Evolutionary conservation across 1,140 invertebrate species (phyloP), one percentile per base, ranked within the genome.

Genomic region (Battus philenor): DNA sequence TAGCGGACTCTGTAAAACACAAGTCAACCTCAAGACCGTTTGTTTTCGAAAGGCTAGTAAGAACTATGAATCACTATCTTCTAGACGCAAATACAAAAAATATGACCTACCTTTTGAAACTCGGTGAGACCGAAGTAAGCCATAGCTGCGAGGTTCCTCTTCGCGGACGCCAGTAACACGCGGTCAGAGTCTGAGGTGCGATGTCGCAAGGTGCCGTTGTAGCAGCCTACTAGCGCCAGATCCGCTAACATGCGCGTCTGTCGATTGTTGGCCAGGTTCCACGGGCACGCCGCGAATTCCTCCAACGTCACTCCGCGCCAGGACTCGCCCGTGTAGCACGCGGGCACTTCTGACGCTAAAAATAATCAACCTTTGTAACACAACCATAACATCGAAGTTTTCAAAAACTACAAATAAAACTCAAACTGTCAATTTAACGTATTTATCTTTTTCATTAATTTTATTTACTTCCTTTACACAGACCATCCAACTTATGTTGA

Each of bases 231-330:
- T 30, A 98, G 88, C 43, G 94, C 94, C 50, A 99, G 87, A 88
- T 98, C 96, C 20, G 97, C 95, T 50, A 99, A 80, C 98, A 99
- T 99, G 59, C 98, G 88, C 0, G 98, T 99, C 87, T 99, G 97
- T 46, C 98, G 89, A 87, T 99, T 99, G 59, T 92, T 92, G 7
- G 97, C 98, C 63, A 99, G 87, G 90, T 99, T 99, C 67, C 93
- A 92, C 4, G 91, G 90, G 80, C 98, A 99, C 12, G 88, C 86
- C 60, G 97, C 91, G 83, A 99, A 99, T 77, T 98, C 91, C 48
- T 94, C 90, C 2, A 98, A 80, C 17, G 87, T 84, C 0, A 91
- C 90, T 20, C 89, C 90, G 5, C 89, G 86, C 90, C 90, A 91
- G 29, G 89, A 88, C 38, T 90, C 89, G 24, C 88, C 85, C 4